These are phyloP conservation scores for Acanthochromis polyacanthus DNA, from an alignment of 2,113 vertebrate species.

Conservation along the genomic window DNA sequence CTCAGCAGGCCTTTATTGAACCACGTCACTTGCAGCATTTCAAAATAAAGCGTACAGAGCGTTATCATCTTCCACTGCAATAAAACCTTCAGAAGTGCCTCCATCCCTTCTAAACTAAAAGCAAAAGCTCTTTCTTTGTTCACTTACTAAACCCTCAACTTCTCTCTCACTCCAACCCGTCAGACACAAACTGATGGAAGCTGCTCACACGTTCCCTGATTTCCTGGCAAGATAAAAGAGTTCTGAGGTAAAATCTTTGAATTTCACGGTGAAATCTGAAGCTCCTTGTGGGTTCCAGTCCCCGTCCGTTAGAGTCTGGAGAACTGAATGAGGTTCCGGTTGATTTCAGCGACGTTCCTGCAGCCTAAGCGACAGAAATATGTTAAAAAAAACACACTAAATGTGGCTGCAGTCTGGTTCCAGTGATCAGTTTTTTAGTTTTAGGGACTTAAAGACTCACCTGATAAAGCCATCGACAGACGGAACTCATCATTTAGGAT, in stretches of 20 bases:
- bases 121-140: conserved; percentile 32
- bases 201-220: background rate
- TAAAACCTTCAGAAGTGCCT: conserved; percentile 4
- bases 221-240: background rate
- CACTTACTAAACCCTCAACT: conserved; percentile 12
- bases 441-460: conserved; percentile 79
- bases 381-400: background rate
- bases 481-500: conserved; percentile 93
- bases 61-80: conserved; percentile 2
- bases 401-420: background rate
- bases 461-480: conserved; percentile 91
- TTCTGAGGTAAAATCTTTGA: conserved; percentile 1
- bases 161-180: background rate
- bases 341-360: conserved; percentile 88
- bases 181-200: background rate
- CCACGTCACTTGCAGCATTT: conserved; percentile 32
- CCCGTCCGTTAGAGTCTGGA: conserved; percentile 79
- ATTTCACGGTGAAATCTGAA: background rate
- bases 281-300: conserved; percentile 4
- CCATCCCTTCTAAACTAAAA: conserved; percentile 5
- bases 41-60: background rate
- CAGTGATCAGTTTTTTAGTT: too few species aligned
- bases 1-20: conserved; percentile 67
- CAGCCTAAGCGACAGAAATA: conserved; percentile 80
- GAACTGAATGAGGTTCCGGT: conserved; percentile 86